Percentiles rank a stretch among this genome's conserved stretches.
Conservation (phyloP, 2,888 invertebrate species). For the Ctenicera cuprea region DNA sequence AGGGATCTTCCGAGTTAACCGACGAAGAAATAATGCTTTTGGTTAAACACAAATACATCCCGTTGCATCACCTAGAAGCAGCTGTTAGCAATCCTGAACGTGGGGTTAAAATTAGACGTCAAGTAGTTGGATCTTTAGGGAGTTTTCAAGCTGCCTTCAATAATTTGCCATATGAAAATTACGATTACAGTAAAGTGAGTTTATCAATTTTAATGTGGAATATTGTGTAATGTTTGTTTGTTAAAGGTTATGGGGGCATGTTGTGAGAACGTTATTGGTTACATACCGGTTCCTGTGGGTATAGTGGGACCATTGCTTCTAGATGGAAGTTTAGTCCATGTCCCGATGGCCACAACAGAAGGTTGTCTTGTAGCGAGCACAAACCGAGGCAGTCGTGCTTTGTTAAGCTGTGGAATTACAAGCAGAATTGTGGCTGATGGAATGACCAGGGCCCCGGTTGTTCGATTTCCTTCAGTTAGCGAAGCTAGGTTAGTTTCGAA, state of each 20-base stretch:
- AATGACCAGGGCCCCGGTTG: slow-evolving; percentile 98
- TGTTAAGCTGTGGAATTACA: slow-evolving; percentile 86
- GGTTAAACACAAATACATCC: slow-evolving; percentile 87
- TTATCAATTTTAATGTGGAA: not conserved
- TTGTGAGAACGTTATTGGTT: slow-evolving; percentile 99
- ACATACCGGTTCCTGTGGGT: slow-evolving; percentile 96
- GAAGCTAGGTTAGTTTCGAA: slow-evolving; percentile 76
- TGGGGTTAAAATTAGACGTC: slow-evolving; percentile 89
- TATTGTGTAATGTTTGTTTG: not conserved
- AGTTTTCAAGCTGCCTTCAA: slow-evolving; percentile 78
- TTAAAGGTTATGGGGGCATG: slow-evolving; percentile 88
- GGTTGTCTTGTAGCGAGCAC: slow-evolving; percentile 98
- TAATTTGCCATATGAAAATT: slow-evolving; percentile 87
- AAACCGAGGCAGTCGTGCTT: slow-evolving; percentile 95
- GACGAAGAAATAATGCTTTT: slow-evolving; percentile 91
- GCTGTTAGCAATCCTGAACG: slow-evolving; percentile 89
- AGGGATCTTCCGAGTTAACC: slow-evolving; percentile 82
- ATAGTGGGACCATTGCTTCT: slow-evolving; percentile 94
- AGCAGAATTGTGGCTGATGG: slow-evolving; percentile 93
- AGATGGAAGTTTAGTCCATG: slow-evolving; percentile 86
- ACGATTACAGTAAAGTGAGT: slow-evolving; percentile 88
- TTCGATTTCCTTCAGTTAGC: slow-evolving; percentile 87
- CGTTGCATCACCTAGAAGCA: slow-evolving; percentile 90
- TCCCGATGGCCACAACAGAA: slow-evolving; percentile 99
- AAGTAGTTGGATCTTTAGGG: slow-evolving; percentile 78